Percentiles rank a stretch among this genome's conserved stretches.
Evolutionary conservation across 2,888 invertebrate genomes (phyloP).

Genomic region (Conus canariensis): DNA sequence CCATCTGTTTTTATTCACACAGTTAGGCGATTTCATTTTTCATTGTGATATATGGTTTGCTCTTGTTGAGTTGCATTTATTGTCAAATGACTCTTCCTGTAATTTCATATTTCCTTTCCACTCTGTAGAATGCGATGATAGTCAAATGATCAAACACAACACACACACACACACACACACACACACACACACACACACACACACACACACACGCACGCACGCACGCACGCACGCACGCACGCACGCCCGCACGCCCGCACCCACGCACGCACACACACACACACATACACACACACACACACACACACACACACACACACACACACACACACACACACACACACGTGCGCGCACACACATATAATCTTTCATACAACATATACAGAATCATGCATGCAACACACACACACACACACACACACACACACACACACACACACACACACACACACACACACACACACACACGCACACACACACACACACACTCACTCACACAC

Average conservation of each 20-base stretch:
- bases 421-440: constrained; percentile 29
- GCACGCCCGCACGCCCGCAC: constrained; percentile 25
- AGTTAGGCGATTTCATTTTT: too few relatives aligned
- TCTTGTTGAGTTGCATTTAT: too few relatives aligned
- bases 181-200: not conserved
- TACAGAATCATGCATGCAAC: too few relatives aligned
- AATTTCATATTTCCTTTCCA: too few relatives aligned
- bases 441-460: constrained; percentile 32
- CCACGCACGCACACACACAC: not conserved
- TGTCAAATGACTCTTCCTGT: too few relatives aligned
- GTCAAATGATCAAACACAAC: too few relatives aligned
- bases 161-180: too few relatives aligned
- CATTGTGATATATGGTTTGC: too few relatives aligned
- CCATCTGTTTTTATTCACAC: too few relatives aligned
- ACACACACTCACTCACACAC: constrained; percentile 5
- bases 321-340: constrained; percentile 26
- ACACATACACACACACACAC: too few relatives aligned
- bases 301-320: constrained; percentile 6
- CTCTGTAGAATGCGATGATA: too few relatives aligned
- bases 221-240: constrained; percentile 20
- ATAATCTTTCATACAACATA: constrained; percentile 6
- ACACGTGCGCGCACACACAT: constrained; percentile 8
- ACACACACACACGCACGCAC: not conserved
- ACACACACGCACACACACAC: constrained; percentile 3
- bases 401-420: constrained; percentile 25